Conservation (phyloP, 2,888 invertebrate genomes). For the Bombyx huttoni region DNA sequence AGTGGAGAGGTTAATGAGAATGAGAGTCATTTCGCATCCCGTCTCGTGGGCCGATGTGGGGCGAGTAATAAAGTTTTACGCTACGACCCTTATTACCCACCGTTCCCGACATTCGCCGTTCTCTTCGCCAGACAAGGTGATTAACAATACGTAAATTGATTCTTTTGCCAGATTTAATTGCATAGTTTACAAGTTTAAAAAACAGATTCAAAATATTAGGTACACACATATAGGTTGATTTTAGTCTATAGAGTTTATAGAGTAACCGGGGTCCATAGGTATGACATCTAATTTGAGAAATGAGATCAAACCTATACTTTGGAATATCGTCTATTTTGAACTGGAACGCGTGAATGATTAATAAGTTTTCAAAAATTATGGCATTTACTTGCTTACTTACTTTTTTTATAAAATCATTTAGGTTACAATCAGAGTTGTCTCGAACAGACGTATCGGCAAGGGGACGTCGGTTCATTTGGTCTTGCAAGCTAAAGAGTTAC, state of each 20-base stretch:
- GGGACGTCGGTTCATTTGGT: constrained; percentile 56
- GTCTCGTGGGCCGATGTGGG: constrained; percentile 38
- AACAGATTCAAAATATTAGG: not conserved
- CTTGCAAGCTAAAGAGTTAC: constrained; percentile 49
- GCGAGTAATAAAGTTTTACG: constrained; percentile 57
- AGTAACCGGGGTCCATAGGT: too few relatives aligned
- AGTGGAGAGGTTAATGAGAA: constrained; percentile 58
- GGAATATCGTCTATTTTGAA: constrained; percentile 3
- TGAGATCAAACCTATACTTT: not conserved
- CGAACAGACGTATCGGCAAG: constrained; percentile 34
- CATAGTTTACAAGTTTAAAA: not conserved
- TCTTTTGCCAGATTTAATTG: constrained; percentile 19
- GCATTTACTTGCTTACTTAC: constrained; percentile 26
- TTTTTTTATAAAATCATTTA: constrained; percentile 25
- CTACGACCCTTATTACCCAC: constrained; percentile 44
- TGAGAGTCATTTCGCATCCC: constrained; percentile 50
- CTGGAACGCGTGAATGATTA: too few relatives aligned
- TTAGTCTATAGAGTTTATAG: too few relatives aligned
- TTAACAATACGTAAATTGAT: constrained; percentile 58
- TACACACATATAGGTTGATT: too few relatives aligned
- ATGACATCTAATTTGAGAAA: not conserved
- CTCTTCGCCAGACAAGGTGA: constrained; percentile 39
- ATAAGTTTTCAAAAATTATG: not conserved
- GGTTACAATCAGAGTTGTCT: constrained; percentile 30
- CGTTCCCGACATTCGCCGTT: constrained; percentile 35